These are phyloP conservation scores for Gryon sp. DNA, from an alignment of 1,140 invertebrate species.

Conservation along the genomic window DNA sequence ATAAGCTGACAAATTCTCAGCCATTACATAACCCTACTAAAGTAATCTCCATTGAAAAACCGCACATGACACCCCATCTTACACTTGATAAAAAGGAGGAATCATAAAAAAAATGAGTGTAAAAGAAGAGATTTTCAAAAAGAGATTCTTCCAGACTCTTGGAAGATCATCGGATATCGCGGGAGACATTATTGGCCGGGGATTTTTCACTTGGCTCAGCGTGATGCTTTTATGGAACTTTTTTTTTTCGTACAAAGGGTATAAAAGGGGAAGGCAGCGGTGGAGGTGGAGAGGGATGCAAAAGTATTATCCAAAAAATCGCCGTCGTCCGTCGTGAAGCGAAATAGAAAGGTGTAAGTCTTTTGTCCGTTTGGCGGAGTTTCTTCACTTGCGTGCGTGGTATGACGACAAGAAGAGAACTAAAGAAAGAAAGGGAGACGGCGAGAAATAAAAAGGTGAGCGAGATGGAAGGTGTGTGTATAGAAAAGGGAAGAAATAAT, in stretches of 20 bases:
- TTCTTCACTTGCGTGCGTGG: slow-evolving; percentile 53
- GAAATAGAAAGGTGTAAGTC: slow-evolving; percentile 69
- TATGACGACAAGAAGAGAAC: slow-evolving; percentile 28
- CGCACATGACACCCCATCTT: slow-evolving; percentile 29
- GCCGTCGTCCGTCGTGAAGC: slow-evolving; percentile 61
- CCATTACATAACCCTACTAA: slow-evolving; percentile 44
- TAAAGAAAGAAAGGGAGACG: slow-evolving; percentile 19
- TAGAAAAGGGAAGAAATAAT: slow-evolving; percentile 51
- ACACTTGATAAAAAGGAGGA: not conserved
- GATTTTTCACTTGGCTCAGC: slow-evolving; percentile 65
- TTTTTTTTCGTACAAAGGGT: slow-evolving; percentile 66
- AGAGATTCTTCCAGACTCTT: slow-evolving; percentile 57
- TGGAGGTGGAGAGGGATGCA: too few species aligned
- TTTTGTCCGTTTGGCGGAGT: slow-evolving; percentile 63
- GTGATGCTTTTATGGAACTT: slow-evolving; percentile 69
- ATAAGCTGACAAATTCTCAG: slow-evolving; percentile 26
- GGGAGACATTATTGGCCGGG: slow-evolving; percentile 70
- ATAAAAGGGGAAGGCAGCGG: slow-evolving; percentile 60
- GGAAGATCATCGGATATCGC: slow-evolving; percentile 67
- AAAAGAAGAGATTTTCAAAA: slow-evolving; percentile 3
- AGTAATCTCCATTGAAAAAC: slow-evolving; percentile 47
- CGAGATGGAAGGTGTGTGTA: too few species aligned
- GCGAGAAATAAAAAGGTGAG: too few species aligned
- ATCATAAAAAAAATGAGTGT: slow-evolving; percentile 1
- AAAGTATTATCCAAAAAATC: slow-evolving; percentile 67